Conservation (phyloP, 2,113 vertebrate species). For the Columba livia region DNA sequence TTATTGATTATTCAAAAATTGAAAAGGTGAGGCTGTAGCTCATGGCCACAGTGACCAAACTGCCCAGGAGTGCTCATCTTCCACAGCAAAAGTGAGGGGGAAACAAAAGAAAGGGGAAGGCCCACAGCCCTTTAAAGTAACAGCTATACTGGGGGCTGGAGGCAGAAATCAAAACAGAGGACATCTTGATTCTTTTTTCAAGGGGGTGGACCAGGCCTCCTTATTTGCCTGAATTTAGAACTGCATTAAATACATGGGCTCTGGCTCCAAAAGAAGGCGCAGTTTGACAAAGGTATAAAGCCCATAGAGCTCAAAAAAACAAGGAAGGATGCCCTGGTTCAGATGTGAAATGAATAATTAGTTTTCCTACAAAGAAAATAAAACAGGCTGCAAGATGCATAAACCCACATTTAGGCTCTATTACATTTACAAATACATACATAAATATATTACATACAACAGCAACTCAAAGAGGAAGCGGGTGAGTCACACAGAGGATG, state of each 20-base stretch:
- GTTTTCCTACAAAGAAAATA: constrained; percentile 61
- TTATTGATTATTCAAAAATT: not conserved
- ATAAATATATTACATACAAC: constrained; percentile 87
- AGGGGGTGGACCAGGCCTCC: not conserved
- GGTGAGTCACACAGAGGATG: constrained; percentile 44
- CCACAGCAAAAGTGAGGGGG: not conserved
- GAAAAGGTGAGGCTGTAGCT: not conserved
- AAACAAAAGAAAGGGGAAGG: not conserved
- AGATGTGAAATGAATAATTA: constrained; percentile 22
- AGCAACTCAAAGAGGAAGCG: constrained; percentile 74
- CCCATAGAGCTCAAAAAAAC: not conserved
- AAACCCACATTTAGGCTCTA: constrained; percentile 68
- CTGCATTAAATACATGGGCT: constrained; percentile 16
- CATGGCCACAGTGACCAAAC: not conserved
- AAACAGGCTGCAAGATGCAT: constrained; percentile 54
- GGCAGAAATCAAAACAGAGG: not conserved
- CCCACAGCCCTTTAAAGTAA: not conserved
- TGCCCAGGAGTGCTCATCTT: not conserved
- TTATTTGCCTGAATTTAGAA: constrained; percentile 1
- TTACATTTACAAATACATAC: constrained; percentile 85
- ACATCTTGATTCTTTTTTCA: constrained; percentile 14
- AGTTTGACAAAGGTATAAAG: constrained; percentile 1
- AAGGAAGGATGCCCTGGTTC: not conserved
- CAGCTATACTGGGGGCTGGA: not conserved
- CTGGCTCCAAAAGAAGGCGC: not conserved